Conservation (phyloP, 2,797 vertebrate genomes). For the Corythornis leucogaster region DNA sequence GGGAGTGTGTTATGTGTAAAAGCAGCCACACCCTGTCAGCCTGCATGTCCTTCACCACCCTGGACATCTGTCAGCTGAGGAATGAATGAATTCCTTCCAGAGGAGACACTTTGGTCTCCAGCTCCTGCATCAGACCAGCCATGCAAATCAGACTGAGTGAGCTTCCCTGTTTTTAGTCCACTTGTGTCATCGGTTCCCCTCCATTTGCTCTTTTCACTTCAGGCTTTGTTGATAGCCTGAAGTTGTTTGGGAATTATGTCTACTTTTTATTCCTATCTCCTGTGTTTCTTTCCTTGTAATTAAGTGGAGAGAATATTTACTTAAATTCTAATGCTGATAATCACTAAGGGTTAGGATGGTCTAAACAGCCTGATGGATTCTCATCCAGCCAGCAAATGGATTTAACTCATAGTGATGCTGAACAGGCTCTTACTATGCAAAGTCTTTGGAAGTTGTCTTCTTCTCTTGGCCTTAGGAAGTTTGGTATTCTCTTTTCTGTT, state of each 20-base stretch:
- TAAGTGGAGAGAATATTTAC: slow-evolving; percentile 24
- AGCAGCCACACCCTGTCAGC: background rate
- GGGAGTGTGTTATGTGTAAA: background rate
- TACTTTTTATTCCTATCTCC: slow-evolving; percentile 23
- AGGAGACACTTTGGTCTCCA: slow-evolving; percentile 21
- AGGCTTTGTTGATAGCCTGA: slow-evolving; percentile 8
- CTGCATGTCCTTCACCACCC: background rate
- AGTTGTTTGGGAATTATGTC: slow-evolving; percentile 28
- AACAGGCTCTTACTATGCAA: background rate
- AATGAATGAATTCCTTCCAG: slow-evolving; percentile 14
- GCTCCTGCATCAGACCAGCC: background rate
- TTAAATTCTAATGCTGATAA: slow-evolving; percentile 12
- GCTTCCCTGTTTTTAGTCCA: slow-evolving; percentile 26
- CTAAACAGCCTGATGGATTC: background rate
- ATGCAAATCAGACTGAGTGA: slow-evolving; percentile 1
- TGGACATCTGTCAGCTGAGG: background rate
- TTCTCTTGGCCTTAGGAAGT: background rate
- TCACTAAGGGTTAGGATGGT: slow-evolving; percentile 16
- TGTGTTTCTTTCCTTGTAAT: slow-evolving; percentile 47
- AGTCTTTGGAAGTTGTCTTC: background rate
- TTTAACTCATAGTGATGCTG: background rate
- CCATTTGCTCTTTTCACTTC: slow-evolving; percentile 13
- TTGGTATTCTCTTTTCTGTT: background rate
- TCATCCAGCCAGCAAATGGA: background rate
- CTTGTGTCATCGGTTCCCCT: background rate